Percentiles rank a stretch among this genome's conserved stretches.
phyloP scores from a whole-genome alignment of 2,888 invertebrate species.

The Beris chalybata region DNA sequence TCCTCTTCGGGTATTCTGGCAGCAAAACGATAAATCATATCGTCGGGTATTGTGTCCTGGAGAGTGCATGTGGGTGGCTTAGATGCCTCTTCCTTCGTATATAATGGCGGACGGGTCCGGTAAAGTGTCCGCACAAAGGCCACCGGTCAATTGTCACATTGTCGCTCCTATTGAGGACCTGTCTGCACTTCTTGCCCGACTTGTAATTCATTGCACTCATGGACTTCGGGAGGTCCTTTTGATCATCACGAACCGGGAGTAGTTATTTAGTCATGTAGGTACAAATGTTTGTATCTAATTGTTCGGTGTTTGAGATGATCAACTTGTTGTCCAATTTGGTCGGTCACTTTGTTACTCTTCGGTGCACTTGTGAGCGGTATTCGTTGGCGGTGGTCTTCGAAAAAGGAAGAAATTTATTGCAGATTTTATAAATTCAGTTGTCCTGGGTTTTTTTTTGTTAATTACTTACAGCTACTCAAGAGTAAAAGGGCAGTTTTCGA shows the following conservation, averaged over 20 bases:
- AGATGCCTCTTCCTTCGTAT: constrained; percentile 16
- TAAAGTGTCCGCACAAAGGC: constrained; percentile 42
- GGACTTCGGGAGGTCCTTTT: constrained; percentile 41
- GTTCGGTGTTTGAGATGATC: constrained; percentile 23
- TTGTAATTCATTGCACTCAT: constrained; percentile 41
- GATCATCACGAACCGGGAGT: constrained; percentile 33
- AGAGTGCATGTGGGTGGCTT: constrained; percentile 34
- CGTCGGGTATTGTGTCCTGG: background rate
- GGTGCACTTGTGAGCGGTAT: constrained; percentile 32
- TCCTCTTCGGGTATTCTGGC: no score
- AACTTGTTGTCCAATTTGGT: constrained; percentile 28
- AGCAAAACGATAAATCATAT: constrained; percentile 19
- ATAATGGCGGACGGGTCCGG: constrained; percentile 31
- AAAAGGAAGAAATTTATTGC: no score
- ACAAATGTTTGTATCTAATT: constrained; percentile 29
- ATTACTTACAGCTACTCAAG: no score
- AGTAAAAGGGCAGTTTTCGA: no score
- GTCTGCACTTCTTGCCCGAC: constrained; percentile 42
- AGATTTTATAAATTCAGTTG: no score
- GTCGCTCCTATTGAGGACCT: constrained; percentile 44
- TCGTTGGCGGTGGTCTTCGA: constrained; percentile 37
- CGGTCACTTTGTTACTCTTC: constrained; percentile 28
- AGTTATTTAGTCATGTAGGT: constrained; percentile 27
- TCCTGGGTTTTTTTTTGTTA: no score
- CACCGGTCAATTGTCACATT: constrained; percentile 42